Evolutionary conservation across 2,113 vertebrate genomes (phyloP), one percentile per base, ranked within the genome.

Genomic region (Ophthalmolycus amberensis): DNA sequence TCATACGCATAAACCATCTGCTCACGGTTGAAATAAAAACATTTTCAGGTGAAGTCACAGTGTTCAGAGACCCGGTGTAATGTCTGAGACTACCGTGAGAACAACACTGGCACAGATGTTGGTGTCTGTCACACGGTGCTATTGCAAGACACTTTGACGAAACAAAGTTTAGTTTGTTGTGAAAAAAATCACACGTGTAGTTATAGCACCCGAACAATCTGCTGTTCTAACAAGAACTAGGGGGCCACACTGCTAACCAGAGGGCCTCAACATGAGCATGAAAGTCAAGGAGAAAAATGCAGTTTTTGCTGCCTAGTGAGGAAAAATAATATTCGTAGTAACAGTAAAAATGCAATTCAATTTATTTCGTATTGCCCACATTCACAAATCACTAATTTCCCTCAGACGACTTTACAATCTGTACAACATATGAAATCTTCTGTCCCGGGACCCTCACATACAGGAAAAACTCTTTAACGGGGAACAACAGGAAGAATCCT

Each of bases 1-100:
- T 84, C 81, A 86, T 59, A 72, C 54, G 42, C 68, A 73, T 48
- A 38, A 82, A 52, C 74, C 76, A 59, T 73, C 62, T 82, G 80
- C 80, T 71, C 67, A 38, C n/a, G 63, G 42, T 37, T 16, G 42
- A 60, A 80, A 76, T 77, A 74, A 79, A 62, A 71, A 76, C 29
- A 70, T 42, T 66, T 54, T 72, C 71, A 74, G 37, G 64, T 79
- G 42, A 50, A 50, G 27, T 71, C 37, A 9, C 59, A 50, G 69
- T 20, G 42, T 25, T 44, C 18, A 16, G 37, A 54, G 68, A 50
- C 54, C 46, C 63, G 71, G 34, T 14, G 15, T 16, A 60, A 25
- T 12, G 27, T 66, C 10, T 65, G 15, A 29, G 56, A n/a, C 25
- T 6, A 52, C 9, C 11, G 29, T 62, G 54, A 75, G 5, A 32